Base-by-base conservation (phyloP, 2,888 invertebrate species). In the Cybosia mesomella region DNA sequence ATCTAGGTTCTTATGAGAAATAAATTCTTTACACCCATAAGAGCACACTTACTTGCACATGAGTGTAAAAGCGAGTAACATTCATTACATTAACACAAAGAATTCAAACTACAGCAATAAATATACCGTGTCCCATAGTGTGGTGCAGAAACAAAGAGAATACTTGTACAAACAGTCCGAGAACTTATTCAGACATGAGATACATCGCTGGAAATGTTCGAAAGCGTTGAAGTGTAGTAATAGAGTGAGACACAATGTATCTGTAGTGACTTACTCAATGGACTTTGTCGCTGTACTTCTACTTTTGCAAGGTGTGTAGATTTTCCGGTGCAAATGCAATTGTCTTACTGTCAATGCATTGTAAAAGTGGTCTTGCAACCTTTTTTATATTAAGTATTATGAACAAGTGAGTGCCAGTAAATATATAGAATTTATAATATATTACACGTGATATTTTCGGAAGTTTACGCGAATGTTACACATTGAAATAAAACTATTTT, bases 101-200 rank as follows among this genome's bases (percentile, higher is more conserved):
- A n/a, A 66, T 59, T 39, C 59, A 39, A 66, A 60, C 60, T 60
- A 60, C 43, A 43, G 60, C 39, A 21, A 61, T 76, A 69, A 69
- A 76, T 79, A 68, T 57, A 68, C 43, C 62, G 61, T 32, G 61
- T 49, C 43, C 43, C 28, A 49, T 49, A 61, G 11, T n/a, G 11
- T n/a, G 39, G 60, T 32, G 62, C 71, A 70, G 74, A 62, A 76
- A 71, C 68, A 61, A 61, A 63, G 49, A 68, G 49, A 69, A 74
- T 79, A 71, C 68, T 67, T 76, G 68, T 66, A 66, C 63, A 70
- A 68, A 67, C 68, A 68, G 34, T 49, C 13, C 61, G 66, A n/a
- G 74, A 71, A 76, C 62, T 58, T 36, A 71, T 66, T 57, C 55
- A 55, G 54, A 66, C 58, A 60, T 2, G 15, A 2, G 32, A 54